These are phyloP conservation scores for Nyctereutes procyonoides DNA, from an alignment of 2,113 vertebrate species.

Conservation along the genomic window DNA sequence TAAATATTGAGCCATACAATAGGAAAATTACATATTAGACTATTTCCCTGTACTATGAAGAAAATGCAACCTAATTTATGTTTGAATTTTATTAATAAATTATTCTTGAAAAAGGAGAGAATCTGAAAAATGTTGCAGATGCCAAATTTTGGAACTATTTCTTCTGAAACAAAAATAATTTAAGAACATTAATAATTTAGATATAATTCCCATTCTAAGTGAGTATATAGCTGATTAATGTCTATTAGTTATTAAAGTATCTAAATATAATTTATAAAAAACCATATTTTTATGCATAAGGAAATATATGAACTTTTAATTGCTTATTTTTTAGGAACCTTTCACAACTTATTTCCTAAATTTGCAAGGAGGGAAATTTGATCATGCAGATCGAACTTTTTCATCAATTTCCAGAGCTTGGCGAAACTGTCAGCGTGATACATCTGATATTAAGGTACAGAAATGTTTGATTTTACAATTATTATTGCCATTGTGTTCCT, in stretches of 20 bases:
- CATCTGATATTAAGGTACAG: conserved; percentile 98
- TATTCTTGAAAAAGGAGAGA: conserved; percentile 38
- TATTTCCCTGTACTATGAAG: conserved; percentile 37
- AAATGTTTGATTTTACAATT: not conserved
- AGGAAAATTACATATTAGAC: conserved; percentile 71
- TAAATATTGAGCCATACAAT: conserved; percentile 81
- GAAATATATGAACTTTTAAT: not conserved
- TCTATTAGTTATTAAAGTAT: conserved; percentile 7
- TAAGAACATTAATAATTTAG: conserved; percentile 30
- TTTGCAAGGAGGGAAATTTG: conserved; percentile 99
- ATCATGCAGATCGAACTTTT: conserved; percentile 98
- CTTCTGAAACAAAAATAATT: conserved; percentile 37
- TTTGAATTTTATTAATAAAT: conserved; percentile 49
- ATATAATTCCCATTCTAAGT: not conserved
- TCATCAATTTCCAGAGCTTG: conserved; percentile 97
- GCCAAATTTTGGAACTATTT: conserved; percentile 59
- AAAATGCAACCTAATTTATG: conserved; percentile 32
- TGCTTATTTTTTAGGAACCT: conserved; percentile 90
- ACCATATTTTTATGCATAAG: not conserved
- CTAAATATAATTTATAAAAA: conserved; percentile 48
- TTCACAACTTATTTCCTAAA: conserved; percentile 99
- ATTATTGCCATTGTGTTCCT: not conserved
- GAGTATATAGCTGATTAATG: not conserved
- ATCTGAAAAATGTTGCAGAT: conserved; percentile 50
- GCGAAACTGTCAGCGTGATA: conserved; percentile 99